Base-by-base conservation (phyloP, 2,113 vertebrate genomes). In the Xiphias gladius region DNA sequence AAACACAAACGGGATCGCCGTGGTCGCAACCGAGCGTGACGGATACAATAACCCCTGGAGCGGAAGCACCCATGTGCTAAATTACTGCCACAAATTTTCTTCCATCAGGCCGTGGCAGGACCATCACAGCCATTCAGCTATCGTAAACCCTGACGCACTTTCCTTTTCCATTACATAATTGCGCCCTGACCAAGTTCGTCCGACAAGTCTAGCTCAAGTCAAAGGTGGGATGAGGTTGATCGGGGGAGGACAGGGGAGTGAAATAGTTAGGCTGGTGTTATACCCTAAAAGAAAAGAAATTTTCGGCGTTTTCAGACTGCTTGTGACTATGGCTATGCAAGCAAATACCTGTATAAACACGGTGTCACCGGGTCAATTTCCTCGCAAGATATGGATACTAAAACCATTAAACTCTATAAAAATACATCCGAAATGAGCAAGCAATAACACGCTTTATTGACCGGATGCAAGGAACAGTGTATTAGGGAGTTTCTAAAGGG, bases 1-100 rank as follows among this genome's bases (percentile, higher is more conserved):
- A 89, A 91, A 91, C 87, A 90, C 80, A 92, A 87, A 80, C 55
- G 67, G 84, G 77, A 79, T 78, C 67, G 79, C 73, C 69, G n/a
- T 61, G 87, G 76, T 67, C 61, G 64, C 83, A 92, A 89, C 76
- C 1, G 75, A 91, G 91, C 80, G 79, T 87, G 90, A 92, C 91
- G 75, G 91, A 92, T 91, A 92, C 91, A 94, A 93, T 93, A 94
- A 93, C 92, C 93, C 88, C 86, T 80, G 80, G 76, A 70, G 91
- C 39, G 82, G 84, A 92, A 84, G 87, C 92, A 79, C 57, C 92
- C 93, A 91, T 94, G 93, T 93, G 92, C 92, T 94, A 94, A 94
- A 94, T 94, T 92, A 91, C 92, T 88, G 91, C 92, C 88, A 82
- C 92, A 91, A 93, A 92, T 79, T 79, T 85, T 91, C 89, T 73